Percentiles rank a stretch among this genome's conserved stretches.
phyloP scores from a whole-genome alignment of 53 echinoderm and acorn worm species.

The Astropecten irregularis region DNA sequence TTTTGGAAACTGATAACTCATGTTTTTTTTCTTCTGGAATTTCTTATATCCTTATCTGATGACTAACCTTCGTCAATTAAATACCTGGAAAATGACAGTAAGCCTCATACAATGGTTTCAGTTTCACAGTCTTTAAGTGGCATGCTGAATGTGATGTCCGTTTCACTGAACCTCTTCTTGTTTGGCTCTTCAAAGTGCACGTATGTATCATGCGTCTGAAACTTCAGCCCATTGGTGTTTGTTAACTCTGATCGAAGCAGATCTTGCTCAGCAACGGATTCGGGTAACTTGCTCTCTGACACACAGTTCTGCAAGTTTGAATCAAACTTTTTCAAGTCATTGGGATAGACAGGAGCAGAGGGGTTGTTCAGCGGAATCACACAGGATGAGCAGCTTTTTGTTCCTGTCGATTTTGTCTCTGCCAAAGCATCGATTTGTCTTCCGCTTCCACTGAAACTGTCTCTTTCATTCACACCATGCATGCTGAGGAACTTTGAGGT shows the following conservation, averaged over 20 bases:
- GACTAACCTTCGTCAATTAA: too few species aligned
- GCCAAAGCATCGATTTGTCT: conserved; percentile 15
- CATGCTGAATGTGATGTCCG: conserved; percentile 41
- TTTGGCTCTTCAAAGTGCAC: conserved; percentile 44
- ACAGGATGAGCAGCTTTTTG: neutral
- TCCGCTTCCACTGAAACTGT: conserved; percentile 48
- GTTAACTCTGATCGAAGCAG: conserved; percentile 40
- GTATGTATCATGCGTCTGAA: conserved; percentile 20
- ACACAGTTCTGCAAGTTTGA: conserved; percentile 57
- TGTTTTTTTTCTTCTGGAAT: too few species aligned
- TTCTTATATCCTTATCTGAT: too few species aligned
- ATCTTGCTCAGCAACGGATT: conserved; percentile 15
- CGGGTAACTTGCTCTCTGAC: conserved; percentile 37
- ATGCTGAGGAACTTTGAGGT: conserved; percentile 52
- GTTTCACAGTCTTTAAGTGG: conserved; percentile 35
- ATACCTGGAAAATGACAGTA: neutral
- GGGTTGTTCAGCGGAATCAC: neutral
- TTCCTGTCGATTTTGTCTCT: conserved; percentile 1
- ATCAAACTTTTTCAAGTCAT: conserved; percentile 8
- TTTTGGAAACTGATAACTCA: too few species aligned
- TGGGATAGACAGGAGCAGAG: neutral
- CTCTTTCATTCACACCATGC: conserved; percentile 47
- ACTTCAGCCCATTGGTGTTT: conserved; percentile 47
- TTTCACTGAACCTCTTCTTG: conserved; percentile 51
- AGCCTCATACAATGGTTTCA: conserved; percentile 51